Evolutionary conservation across 2,797 vertebrate species (phyloP), one percentile per base, ranked within the genome.

Genomic region (Otolemur crassicaudatus): DNA sequence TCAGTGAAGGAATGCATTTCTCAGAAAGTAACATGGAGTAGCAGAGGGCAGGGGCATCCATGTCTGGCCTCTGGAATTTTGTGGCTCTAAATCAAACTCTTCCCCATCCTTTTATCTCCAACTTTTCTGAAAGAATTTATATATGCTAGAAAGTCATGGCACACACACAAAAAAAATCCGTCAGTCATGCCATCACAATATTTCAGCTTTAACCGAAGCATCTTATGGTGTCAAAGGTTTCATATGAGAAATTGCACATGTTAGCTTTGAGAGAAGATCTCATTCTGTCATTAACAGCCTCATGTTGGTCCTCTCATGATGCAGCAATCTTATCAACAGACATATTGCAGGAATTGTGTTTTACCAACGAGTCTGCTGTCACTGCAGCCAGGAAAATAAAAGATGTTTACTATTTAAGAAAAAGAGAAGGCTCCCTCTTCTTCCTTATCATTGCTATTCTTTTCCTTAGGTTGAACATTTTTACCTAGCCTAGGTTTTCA

Each of bases 1-100:
- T 81, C 96, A 49, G 85, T 63, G 56, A 91, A 25, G 94, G 97
- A 97, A 97, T 95, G 97, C 97, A 95, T 98, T 97, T 97, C 89
- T 91, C 97, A 86, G 94, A 98, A 76, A 94, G 98, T 94, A 97
- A 96, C 22, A 9, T 53, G 60, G 40, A 93, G 84, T 72, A 23
- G 87, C 46, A 61, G 53, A 63, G 95, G 75, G 65, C 96, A 87
- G 97, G 96, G 94, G 94, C 96, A 84, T 92, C 63, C 0, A 0
- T 29, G 95, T 88, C 97, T 65, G 80, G 89, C 80, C 13, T 95
- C 17, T 12, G 79, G 96, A 93, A 82, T 14, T 0, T 69, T 83
- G 77, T 79, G 92, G 82, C 95, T 97, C 46, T 83, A 94, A 97
- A 96, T 98, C 88, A 97, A 97, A 98, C 93, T 85, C 60, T 22